A percentile compares a stretch with the other conserved stretches of the same genome.
Conservation (phyloP, 2,797 vertebrate species). For the Squalus acanthias region DNA sequence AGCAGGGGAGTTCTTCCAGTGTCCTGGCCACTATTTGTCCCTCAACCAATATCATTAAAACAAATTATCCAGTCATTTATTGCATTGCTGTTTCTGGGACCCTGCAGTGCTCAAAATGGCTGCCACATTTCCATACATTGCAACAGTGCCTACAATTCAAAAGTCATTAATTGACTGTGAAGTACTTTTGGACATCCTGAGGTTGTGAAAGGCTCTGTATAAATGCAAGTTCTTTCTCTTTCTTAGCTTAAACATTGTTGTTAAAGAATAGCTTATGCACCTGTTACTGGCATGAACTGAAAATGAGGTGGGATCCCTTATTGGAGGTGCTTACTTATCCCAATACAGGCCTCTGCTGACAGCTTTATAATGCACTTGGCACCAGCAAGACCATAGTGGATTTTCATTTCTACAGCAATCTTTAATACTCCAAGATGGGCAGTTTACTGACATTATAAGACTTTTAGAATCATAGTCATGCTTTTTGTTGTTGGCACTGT, state of each 20-base stretch:
- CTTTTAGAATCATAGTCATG: not conserved
- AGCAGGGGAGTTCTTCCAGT: not conserved
- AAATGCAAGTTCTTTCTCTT: not conserved
- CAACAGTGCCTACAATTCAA: not conserved
- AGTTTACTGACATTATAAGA: not conserved
- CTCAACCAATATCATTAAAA: not conserved
- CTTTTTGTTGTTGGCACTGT: not conserved
- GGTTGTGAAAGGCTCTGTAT: not conserved
- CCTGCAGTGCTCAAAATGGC: not conserved
- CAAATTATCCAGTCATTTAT: not conserved
- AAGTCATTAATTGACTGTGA: not conserved
- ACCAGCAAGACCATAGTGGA: not conserved
- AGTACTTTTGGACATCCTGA: not conserved
- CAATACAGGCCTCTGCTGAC: not conserved
- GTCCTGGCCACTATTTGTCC: not conserved
- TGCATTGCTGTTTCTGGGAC: not conserved
- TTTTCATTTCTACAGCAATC: not conserved
- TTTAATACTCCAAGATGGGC: not conserved
- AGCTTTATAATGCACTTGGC: not conserved
- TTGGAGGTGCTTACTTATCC: not conserved
- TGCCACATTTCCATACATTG: not conserved
- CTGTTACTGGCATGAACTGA: not conserved
- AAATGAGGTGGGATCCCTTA: not conserved
- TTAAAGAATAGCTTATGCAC: not conserved
- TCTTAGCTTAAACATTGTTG: not conserved